Evolutionary conservation across 2,113 vertebrate genomes (phyloP).

Genomic region (Tachycineta bicolor): DNA sequence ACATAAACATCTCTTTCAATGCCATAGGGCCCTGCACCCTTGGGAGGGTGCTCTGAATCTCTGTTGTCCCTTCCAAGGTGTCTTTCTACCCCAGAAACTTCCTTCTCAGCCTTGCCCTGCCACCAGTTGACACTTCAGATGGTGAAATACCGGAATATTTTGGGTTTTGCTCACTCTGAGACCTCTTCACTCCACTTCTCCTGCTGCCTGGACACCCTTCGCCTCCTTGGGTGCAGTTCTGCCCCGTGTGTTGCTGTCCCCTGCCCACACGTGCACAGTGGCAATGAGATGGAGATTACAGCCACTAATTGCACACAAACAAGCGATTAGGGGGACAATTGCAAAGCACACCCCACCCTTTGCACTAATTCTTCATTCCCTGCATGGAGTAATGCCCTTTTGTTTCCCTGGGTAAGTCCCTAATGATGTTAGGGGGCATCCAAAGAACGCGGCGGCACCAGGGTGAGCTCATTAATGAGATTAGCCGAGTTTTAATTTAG

Average conservation of each 20-base stretch:
- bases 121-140: not conserved
- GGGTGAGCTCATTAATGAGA: slow-evolving; percentile 72
- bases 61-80: not conserved
- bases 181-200: not conserved
- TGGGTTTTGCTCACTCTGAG: not conserved
- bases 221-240: not conserved
- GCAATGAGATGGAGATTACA: slow-evolving; percentile 2
- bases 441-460: slow-evolving; percentile 48
- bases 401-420: slow-evolving; percentile 44
- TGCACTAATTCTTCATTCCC: slow-evolving; percentile 28
- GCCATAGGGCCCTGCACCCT: not conserved
- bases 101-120: not conserved
- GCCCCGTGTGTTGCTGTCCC: not conserved
- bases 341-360: not conserved
- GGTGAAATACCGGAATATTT: not conserved
- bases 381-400: slow-evolving; percentile 16
- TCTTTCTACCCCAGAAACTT: not conserved
- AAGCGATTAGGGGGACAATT: slow-evolving; percentile 21
- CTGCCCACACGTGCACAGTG: not conserved
- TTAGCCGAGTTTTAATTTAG: slow-evolving; percentile 73
- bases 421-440: slow-evolving; percentile 62
- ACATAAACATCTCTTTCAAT: not conserved
- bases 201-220: not conserved
- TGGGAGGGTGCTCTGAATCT: not conserved
- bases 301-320: slow-evolving; percentile 10